Evolutionary conservation across 1,140 invertebrate species (phyloP).

Genomic region (Meloidogyne exigua): DNA sequence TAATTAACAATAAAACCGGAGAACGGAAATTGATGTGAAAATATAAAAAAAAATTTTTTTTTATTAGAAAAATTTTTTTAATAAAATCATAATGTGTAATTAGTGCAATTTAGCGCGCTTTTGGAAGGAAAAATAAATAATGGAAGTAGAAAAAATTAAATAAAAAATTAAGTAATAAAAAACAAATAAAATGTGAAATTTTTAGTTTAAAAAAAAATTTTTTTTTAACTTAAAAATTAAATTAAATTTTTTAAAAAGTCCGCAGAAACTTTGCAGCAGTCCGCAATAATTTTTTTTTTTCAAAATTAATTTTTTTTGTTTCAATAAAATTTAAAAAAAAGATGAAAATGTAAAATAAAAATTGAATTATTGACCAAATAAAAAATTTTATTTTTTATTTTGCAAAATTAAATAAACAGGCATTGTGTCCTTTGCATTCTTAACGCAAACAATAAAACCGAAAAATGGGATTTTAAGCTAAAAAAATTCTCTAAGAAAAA

Average conservation of each 20-base stretch:
- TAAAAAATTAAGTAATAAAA: background rate
- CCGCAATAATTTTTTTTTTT: no score
- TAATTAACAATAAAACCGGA: background rate
- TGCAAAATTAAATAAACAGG: no score
- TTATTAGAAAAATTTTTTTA: background rate
- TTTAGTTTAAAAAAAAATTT: no score
- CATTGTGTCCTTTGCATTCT: background rate
- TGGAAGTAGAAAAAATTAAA: background rate
- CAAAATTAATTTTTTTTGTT: no score
- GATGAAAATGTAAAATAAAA: constrained; percentile 5
- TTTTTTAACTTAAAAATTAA: no score
- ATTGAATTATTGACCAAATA: background rate
- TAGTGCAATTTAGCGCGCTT: background rate
- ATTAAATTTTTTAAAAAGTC: no score
- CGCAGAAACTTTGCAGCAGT: no score
- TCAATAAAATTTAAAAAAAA: background rate
- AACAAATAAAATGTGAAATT: background rate
- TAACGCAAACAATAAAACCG: background rate
- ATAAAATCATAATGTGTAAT: background rate
- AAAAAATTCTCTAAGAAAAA: background rate
- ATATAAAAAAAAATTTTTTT: background rate
- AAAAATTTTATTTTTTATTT: background rate
- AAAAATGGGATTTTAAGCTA: background rate
- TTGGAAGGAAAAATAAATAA: background rate
- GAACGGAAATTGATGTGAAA: background rate